Percentiles rank a stretch among this genome's conserved stretches.
Evolutionary conservation across 2,888 invertebrate genomes (phyloP).

Genomic region (Hirtodrosophila alboralis): DNA sequence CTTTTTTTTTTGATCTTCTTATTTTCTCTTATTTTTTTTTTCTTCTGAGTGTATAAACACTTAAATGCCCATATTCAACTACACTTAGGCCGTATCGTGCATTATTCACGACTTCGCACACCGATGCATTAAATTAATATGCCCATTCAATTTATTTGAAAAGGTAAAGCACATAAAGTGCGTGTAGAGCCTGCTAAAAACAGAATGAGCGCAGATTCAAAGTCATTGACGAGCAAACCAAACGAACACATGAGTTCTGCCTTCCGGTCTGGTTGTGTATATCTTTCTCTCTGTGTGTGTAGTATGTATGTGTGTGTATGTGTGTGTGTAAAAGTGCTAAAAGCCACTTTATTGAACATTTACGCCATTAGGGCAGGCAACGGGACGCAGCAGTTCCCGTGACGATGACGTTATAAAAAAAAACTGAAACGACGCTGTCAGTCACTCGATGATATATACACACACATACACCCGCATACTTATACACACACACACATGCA

Average conservation of each 20-base stretch:
- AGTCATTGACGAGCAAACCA: slow-evolving; percentile 39
- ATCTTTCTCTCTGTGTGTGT: slow-evolving; percentile 4
- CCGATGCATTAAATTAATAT: slow-evolving; percentile 53
- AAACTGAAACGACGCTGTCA: slow-evolving; percentile 75
- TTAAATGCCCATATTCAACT: slow-evolving; percentile 11
- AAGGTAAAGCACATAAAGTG: slow-evolving; percentile 59
- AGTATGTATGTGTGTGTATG: slow-evolving; percentile 9
- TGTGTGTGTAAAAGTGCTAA: slow-evolving; percentile 61
- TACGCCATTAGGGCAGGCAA: slow-evolving; percentile 71
- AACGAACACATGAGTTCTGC: slow-evolving; percentile 45
- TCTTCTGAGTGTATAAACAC: neutral
- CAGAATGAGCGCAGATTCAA: slow-evolving; percentile 60
- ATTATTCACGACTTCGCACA: slow-evolving; percentile 37
- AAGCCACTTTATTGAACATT: slow-evolving; percentile 80
- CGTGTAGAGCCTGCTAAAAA: slow-evolving; percentile 63
- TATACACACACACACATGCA: slow-evolving; percentile 7
- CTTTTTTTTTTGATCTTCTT: no score
- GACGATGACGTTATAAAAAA: slow-evolving; percentile 69
- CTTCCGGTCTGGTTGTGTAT: slow-evolving; percentile 35
- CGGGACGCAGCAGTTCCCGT: slow-evolving; percentile 42
- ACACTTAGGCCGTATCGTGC: slow-evolving; percentile 5
- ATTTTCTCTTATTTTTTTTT: no score
- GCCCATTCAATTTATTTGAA: slow-evolving; percentile 59
- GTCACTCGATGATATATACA: slow-evolving; percentile 40
- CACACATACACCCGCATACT: slow-evolving; percentile 2